Base-by-base conservation (phyloP, 2,113 vertebrate species). In the Aythya baeri region DNA sequence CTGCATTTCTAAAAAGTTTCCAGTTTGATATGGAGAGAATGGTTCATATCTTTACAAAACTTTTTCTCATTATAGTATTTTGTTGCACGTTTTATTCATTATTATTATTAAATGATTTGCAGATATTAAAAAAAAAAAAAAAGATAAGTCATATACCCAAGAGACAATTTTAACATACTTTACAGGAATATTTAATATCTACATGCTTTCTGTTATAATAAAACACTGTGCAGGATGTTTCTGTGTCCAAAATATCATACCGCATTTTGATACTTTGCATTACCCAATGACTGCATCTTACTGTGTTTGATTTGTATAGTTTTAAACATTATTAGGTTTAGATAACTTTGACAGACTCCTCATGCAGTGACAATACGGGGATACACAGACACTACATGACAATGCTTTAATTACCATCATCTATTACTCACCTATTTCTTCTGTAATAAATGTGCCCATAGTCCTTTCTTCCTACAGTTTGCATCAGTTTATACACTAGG, bases 71-170 rank as follows among this genome's bases (percentile, higher is more conserved):
- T 46, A 49, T 38, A 73, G 29, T 84, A 13, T 78, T 84, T 58
- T 66, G 27, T 68, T 93, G 43, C 29, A 66, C 57, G 90, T 20
- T 72, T 89, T 87, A 91, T 66, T 90, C 88, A 76, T 93, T 84
- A 49, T 49, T 49, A 49, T 49, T 49, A 49, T 49, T 78, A 80
- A 86, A 82, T 93, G 70, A 88, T 68, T 57, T 78, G 52, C 43
- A 71, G 44, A 74, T 86, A 78, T 31, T 68, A 57, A 58, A 38
- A 38, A 41, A 41, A 41, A 41, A 67, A 41, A 38, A 49, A 38
- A 49, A 34, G 17, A 44, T 17, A 44, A 46, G 4, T 54, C 2
- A 8, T 29, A 41, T 54, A 49, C 41, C 55, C 34, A 77, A 88
- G 55, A 63, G 84, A 54, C 32, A 67, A 46, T 88, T 76, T 67